phyloP scores from a whole-genome alignment of 2,888 invertebrate species.

The Diplolepis rosae region DNA sequence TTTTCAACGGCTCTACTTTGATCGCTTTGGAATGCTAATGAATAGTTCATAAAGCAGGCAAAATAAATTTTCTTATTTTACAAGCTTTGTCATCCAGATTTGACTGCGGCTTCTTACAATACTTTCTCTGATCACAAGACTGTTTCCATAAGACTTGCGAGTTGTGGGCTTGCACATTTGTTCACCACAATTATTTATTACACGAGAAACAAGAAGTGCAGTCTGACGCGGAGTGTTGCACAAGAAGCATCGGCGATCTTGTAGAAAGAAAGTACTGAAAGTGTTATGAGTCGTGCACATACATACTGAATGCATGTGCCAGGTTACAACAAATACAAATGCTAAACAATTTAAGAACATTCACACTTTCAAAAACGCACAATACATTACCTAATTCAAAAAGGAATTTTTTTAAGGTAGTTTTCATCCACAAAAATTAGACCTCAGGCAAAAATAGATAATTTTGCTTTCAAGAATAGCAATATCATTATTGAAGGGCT shows the following conservation, averaged over 20 bases:
- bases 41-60: background rate
- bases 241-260: constrained; percentile 41
- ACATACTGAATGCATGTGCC: background rate
- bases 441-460: too few relatives aligned
- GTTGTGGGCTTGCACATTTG: background rate
- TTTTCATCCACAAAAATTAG: too few relatives aligned
- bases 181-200: constrained; percentile 47
- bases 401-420: too few relatives aligned
- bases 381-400: background rate
- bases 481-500: too few relatives aligned
- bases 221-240: constrained; percentile 33
- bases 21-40: background rate
- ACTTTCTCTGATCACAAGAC: background rate
- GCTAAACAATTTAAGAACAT: background rate
- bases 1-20: background rate
- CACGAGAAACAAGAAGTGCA: constrained; percentile 33
- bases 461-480: too few relatives aligned
- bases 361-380: background rate
- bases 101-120: background rate
- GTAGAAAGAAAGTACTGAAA: constrained; percentile 58
- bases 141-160: constrained; percentile 5
- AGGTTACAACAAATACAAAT: background rate
- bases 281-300: constrained; percentile 49
- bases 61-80: background rate
- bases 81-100: background rate